Base-by-base conservation (phyloP, 2,797 vertebrate genomes). In the Poeciliopsis infans region DNA sequence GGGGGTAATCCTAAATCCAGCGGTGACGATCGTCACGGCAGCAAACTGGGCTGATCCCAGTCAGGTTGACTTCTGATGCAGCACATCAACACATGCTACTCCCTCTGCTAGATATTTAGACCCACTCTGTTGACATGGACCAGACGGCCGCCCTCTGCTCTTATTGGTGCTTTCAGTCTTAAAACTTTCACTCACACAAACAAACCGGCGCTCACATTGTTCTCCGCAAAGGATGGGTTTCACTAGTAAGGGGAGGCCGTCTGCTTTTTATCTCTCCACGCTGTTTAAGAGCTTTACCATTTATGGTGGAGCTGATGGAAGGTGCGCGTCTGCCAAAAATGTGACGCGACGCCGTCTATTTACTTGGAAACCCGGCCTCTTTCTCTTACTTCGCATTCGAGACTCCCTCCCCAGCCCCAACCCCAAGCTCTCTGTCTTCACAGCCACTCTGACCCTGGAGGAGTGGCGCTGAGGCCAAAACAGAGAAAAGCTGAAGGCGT, bases 291-390 rank as follows among this genome's bases (percentile, higher is more conserved):
- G 86, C 0, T 16, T 92, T 92, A 87, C 94, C 96, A 95, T 95
- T 93, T 94, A 95, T 91, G 95, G 95, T 89, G 91, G 83, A 93
- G 92, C 93, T 93, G 94, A 94, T 92, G 94, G 92, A 95, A 94
- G 93, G 90, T 78, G 88, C 94, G 94, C 91, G 74, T 79, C 72
- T 85, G 88, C 93, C 93, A 95, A 92, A 94, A 95, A 91, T 91
- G 91, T 88, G 92, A 81, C 82, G 93, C 85, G 78, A 80, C 83
- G 36, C 87, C 81, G 81, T 91, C 86, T 92, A 74, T 91, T 93
- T 87, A 91, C 89, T 87, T 46, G 80, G 76, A 84, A 85, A 91
- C 90, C 91, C 87, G 85, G 83, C 75, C 64, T 75, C 83, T 84
- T 76, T 83, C 12, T 15, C 84, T 87, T 25, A 1, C 79, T 89